Base-by-base conservation (phyloP, 2,797 vertebrate genomes). In the Danio tinwini region DNA sequence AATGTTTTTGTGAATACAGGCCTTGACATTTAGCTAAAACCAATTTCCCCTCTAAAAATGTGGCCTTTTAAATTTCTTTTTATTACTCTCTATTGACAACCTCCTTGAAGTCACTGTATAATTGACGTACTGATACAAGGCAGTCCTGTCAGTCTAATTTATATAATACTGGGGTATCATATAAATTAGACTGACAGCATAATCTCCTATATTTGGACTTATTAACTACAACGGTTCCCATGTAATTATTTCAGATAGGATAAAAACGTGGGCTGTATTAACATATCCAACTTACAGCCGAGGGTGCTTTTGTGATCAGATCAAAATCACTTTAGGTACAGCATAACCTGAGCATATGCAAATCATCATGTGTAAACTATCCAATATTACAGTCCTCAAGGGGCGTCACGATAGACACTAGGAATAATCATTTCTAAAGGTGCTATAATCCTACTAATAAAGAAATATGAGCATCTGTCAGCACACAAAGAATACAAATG, bases 1-100 rank as follows among this genome's bases (percentile, higher is more conserved):
- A n/a, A n/a, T n/a, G n/a, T n/a, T n/a, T n/a, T n/a, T n/a, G n/a
- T n/a, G n/a, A n/a, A 29, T 29, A n/a, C 29, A 29, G 29, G 29
- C 29, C 29, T 3, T 29, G 29, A 29, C 79, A 72, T 81, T 81
- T 79, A 79, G 80, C 78, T 81, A 55, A 39, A 21, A 29, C 13
- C 14, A 37, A 61, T 6, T 37, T 59, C 13, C 4, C 37, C 14
- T 5, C 59, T 40, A 40, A 62, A 62, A 40, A 9, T 62, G 16
- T 45, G 19, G 39, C 42, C 10, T 0, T 12, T 19, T 45, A 45
- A 64, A 12, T 6, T 19, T 44, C 1, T 42, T 62, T 59, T 29
- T 29, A 1, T 59, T 7, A 5, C 16, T 16, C 5, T 53, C 49
- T 13, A 53, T 19, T 53, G 29, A 17, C 37, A 17, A 8, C 37